A percentile compares a stretch with the other conserved stretches of the same genome.
Conservation (phyloP, 1,140 invertebrate species). For the Micrasema longulum region DNA sequence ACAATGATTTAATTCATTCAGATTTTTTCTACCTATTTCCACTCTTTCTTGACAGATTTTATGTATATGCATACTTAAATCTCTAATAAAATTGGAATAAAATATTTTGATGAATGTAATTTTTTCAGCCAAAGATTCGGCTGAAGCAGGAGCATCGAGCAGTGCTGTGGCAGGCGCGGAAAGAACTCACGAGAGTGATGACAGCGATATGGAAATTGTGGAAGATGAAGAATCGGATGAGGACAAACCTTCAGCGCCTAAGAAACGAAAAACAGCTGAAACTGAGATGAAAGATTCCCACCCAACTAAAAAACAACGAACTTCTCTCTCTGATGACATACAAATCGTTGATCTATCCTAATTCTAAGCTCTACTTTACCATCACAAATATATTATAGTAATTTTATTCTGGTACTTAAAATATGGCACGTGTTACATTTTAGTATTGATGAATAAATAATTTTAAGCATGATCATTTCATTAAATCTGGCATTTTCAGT, state of each 20-base stretch:
- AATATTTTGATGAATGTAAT: slow-evolving; percentile 8
- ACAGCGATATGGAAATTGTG: slow-evolving; percentile 67
- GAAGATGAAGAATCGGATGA: slow-evolving; percentile 60
- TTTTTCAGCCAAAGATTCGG: slow-evolving; percentile 40
- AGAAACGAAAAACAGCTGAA: slow-evolving; percentile 45
- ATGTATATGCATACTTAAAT: too few species aligned
- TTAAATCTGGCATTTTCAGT: too few species aligned
- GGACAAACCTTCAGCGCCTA: slow-evolving; percentile 11
- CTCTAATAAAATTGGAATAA: too few species aligned
- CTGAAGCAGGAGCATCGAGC: slow-evolving; percentile 39
- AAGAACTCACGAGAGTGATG: slow-evolving; percentile 65
- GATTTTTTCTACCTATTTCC: too few species aligned
- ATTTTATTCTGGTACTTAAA: too few species aligned
- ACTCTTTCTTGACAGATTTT: too few species aligned
- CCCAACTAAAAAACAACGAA: slow-evolving; percentile 43
- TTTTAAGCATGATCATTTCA: too few species aligned
- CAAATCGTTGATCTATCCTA: slow-evolving; percentile 52
- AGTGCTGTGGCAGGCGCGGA: neutral
- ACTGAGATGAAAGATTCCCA: slow-evolving; percentile 29
- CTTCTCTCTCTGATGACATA: slow-evolving; percentile 35
- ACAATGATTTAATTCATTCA: too few species aligned
- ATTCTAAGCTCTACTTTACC: neutral
- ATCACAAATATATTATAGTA: too few species aligned
- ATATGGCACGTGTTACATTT: too few species aligned
- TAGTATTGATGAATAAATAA: too few species aligned